A percentile compares a stretch with the other conserved stretches of the same genome.
These are phyloP conservation scores for Coenobita brevimanus DNA, from an alignment of 1,140 invertebrate species.

Conservation along the genomic window DNA sequence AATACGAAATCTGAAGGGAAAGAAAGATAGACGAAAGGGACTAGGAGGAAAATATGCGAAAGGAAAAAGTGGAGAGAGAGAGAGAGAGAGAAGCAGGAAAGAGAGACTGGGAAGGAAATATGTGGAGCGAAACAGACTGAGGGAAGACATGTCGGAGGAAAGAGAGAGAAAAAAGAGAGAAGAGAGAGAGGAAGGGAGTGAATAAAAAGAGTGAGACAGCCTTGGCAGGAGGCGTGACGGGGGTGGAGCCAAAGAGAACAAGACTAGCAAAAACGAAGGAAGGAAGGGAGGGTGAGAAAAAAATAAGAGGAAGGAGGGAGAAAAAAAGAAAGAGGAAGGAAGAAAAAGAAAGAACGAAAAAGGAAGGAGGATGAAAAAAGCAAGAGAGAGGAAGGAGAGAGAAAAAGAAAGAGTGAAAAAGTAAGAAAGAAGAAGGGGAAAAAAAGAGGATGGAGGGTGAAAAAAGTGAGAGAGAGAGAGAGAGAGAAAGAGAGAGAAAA, in stretches of 20 bases:
- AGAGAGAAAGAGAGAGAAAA: conserved; percentile 46
- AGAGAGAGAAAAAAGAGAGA: neutral
- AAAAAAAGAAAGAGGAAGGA: neutral
- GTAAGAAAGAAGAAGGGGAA: neutral
- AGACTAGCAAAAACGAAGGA: neutral
- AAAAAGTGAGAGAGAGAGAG: conserved; percentile 48
- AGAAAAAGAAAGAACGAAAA: neutral
- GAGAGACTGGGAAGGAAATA: neutral
- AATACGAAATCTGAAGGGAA: no score
- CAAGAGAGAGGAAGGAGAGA: neutral
- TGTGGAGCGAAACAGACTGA: no score
- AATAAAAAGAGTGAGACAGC: neutral
- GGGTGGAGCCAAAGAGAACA: no score
- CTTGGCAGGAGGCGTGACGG: neutral
- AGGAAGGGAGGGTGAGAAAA: neutral
- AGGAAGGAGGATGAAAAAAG: neutral
- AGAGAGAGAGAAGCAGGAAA: neutral
- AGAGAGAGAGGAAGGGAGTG: neutral
- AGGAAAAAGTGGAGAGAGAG: no score
- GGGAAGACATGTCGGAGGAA: neutral
- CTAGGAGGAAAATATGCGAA: no score
- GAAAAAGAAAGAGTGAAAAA: conserved; percentile 18
- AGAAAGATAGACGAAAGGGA: no score
- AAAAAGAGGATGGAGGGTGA: conserved; percentile 13
- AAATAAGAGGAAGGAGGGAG: neutral